Base-by-base conservation (phyloP, 2,797 vertebrate species). In the Rhabdomys pumilio region DNA sequence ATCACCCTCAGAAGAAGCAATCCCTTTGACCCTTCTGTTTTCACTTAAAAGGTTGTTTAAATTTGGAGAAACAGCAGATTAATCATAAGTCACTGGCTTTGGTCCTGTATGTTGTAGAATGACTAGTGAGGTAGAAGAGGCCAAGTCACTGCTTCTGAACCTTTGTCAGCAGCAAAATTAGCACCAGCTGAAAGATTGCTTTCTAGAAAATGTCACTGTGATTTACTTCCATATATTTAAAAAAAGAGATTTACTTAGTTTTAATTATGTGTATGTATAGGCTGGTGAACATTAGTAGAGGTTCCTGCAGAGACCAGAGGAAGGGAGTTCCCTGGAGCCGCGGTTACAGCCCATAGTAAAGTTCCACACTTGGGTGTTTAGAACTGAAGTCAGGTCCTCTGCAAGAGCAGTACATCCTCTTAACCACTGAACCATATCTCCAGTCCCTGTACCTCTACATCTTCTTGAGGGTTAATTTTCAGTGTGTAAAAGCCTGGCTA, bases 71-170 rank as follows among this genome's bases (percentile, higher is more conserved):
- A 88, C 2, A 55, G 20, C 6, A 80, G 73, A 20, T n/a, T 22
- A 31, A 67, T 93, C 65, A 77, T 69, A 77, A 96, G 65, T 89
- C 75, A 41, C 44, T 81, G 34, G 12, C 9, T 67, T 94, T 87
- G 81, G 12, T 31, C 9, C 63, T 67, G 76, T 31, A 91, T n/a
- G 53, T 50, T 53, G 81, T 84, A 76, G 0, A 15, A 59, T 53
- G 26, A 61, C 8, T 38, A 47, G 61, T 19, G 41, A 93, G 20
- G 31, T 3, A 31, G 59, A 76, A 84, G 47, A n/a, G 10, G 22
- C 3, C n/a, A 19, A 57, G 10, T 65, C 63, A n/a, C 50, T 17
- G 76, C 89, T 75, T 50, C 17, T 73, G 22, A 72, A 63, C 31
- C 26, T 84, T 61, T 76, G 75, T 83, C 38, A 31, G 84, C 65